Evolutionary conservation across 2,888 invertebrate genomes (phyloP).

Genomic region (Syrphus vitripennis): DNA sequence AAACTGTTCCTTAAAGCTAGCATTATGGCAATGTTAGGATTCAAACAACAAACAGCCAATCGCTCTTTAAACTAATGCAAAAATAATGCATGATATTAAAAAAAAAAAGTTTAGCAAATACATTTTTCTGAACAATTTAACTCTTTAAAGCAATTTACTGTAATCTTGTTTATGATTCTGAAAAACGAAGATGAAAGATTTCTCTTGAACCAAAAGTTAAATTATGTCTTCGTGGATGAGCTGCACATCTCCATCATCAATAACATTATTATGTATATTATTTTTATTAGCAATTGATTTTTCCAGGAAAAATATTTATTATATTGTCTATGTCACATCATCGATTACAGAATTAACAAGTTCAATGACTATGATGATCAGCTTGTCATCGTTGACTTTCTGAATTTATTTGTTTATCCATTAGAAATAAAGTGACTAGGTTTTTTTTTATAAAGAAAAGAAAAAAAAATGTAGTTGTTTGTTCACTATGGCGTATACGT

Average conservation of each 20-base stretch:
- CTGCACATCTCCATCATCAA: background rate
- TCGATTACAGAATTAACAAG: conserved; percentile 1
- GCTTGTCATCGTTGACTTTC: background rate
- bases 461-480: too few species aligned
- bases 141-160: too few species aligned
- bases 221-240: background rate
- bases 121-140: too few species aligned
- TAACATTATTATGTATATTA: background rate
- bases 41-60: too few species aligned
- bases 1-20: too few species aligned
- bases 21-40: too few species aligned
- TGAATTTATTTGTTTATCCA: background rate
- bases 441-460: too few species aligned
- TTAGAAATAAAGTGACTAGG: too few species aligned
- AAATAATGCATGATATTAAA: too few species aligned
- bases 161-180: too few species aligned
- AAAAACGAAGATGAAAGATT: background rate
- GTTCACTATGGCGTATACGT: conserved; percentile 14
- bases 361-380: background rate
- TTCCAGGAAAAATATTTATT: background rate
- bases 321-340: background rate
- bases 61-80: too few species aligned
- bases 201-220: background rate
- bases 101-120: too few species aligned
- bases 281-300: background rate